Evolutionary conservation across 2,113 vertebrate species (phyloP).

Genomic region (Callospermophilus lateralis): DNA sequence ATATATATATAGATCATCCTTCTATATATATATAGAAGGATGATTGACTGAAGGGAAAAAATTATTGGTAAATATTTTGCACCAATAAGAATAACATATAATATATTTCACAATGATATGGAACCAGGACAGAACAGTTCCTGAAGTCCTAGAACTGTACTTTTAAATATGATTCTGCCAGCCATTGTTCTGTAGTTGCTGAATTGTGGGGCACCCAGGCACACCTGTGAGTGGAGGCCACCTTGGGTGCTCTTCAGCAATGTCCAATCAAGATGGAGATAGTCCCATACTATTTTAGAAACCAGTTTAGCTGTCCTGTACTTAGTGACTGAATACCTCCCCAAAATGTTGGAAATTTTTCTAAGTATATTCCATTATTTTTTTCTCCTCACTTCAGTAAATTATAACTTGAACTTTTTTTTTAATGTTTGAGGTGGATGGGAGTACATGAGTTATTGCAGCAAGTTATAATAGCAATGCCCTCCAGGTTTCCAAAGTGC

Average conservation of each 20-base stretch:
- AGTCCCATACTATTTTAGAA: not conserved
- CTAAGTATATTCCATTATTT: not conserved
- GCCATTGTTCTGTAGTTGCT: not conserved
- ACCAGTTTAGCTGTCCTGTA: not conserved
- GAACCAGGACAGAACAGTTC: not conserved
- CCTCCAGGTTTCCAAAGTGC: not conserved
- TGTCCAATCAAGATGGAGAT: fast-evolving
- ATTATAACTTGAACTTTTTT: conserved; percentile 20
- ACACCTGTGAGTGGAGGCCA: fast-evolving
- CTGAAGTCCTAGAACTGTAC: not conserved
- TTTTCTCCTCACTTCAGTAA: not conserved
- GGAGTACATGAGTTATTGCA: not conserved
- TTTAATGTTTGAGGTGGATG: not conserved
- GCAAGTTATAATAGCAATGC: not conserved
- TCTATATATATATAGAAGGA: not conserved
- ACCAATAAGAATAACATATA: not conserved
- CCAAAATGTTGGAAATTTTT: not conserved
- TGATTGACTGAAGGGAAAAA: not conserved
- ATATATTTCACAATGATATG: not conserved
- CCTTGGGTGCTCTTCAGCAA: not conserved
- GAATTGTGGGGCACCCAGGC: not conserved
- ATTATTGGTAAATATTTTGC: not conserved
- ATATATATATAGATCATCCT: not conserved
- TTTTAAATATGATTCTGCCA: not conserved
- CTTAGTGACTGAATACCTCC: not conserved